These are phyloP conservation scores for Enteromius thamalakanensis DNA, from an alignment of 2,797 vertebrate species.

Conservation along the genomic window DNA sequence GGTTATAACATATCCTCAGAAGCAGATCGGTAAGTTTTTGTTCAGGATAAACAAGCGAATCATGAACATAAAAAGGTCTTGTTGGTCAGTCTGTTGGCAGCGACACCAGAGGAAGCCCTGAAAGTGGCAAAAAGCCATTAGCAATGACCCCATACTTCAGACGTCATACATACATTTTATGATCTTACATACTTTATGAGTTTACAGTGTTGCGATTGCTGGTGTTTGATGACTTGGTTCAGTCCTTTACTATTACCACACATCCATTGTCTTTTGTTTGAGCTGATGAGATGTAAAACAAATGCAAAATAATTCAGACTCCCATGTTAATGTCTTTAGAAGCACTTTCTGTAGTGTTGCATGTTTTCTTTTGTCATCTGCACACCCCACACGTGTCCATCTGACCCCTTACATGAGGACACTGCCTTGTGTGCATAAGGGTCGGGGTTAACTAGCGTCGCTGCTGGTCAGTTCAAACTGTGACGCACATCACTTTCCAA, in stretches of 20 bases:
- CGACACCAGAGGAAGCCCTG: not conserved
- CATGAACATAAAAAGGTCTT: not conserved
- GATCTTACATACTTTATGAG: not conserved
- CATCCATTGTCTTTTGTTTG: slow-evolving; percentile 35
- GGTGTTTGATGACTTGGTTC: not conserved
- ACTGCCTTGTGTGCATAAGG: slow-evolving; percentile 1
- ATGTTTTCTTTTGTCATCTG: slow-evolving; percentile 28
- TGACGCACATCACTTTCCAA: slow-evolving; percentile 2
- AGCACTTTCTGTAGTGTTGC: slow-evolving; percentile 21
- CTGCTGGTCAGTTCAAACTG: not conserved
- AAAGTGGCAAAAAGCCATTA: slow-evolving; percentile 9
- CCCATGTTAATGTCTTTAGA: slow-evolving; percentile 19
- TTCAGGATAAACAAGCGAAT: too few species aligned
- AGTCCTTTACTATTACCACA: slow-evolving; percentile 29
- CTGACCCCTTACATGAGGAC: slow-evolving; percentile 33
- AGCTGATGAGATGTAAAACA: slow-evolving; percentile 48
- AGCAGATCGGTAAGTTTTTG: too few species aligned
- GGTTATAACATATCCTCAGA: too few species aligned
- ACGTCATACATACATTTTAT: not conserved
- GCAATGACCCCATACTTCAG: not conserved
- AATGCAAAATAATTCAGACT: slow-evolving; percentile 36
- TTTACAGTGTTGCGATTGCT: not conserved
- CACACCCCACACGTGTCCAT: slow-evolving; percentile 27
- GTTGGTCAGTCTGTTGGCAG: not conserved
- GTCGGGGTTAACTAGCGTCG: not conserved